These are phyloP conservation scores for Monarcha castaneiventris DNA, from an alignment of 2,113 vertebrate species.

Conservation along the genomic window DNA sequence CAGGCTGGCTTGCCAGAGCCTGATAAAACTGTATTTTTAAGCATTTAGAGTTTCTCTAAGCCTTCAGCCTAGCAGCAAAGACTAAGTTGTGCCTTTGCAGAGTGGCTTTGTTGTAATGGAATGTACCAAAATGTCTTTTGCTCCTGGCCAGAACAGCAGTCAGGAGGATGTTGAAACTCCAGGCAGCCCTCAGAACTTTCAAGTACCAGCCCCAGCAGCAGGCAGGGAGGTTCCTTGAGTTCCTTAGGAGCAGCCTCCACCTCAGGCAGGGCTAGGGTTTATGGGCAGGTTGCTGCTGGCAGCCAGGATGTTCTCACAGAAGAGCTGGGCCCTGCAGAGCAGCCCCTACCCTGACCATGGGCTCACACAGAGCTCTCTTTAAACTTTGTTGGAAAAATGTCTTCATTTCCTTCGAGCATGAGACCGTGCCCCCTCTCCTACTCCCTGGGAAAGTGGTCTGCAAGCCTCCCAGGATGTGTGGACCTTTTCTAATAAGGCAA, in stretches of 20 bases:
- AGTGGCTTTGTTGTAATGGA: background rate
- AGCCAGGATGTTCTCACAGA: background rate
- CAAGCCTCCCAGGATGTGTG: background rate
- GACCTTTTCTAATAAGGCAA: background rate
- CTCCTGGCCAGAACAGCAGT: background rate
- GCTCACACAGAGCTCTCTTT: background rate
- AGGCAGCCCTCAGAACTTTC: background rate
- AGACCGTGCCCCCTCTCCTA: rapidly evolving
- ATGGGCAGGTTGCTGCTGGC: background rate
- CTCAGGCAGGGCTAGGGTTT: background rate
- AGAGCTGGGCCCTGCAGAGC: background rate
- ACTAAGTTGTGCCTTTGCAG: background rate
- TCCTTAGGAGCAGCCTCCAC: background rate
- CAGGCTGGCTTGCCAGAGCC: background rate
- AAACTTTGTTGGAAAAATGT: background rate
- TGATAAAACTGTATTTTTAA: background rate
- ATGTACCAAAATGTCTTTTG: background rate
- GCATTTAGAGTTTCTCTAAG: background rate
- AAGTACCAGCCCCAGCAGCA: background rate
- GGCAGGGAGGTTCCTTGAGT: background rate
- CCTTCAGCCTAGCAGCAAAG: background rate
- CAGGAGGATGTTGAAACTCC: background rate
- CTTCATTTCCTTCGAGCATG: background rate
- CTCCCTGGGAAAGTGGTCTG: background rate
- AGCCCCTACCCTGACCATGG: background rate